Base-by-base conservation (phyloP, 1,140 invertebrate genomes). In the silkworm (Bombyx mori) region DNA sequence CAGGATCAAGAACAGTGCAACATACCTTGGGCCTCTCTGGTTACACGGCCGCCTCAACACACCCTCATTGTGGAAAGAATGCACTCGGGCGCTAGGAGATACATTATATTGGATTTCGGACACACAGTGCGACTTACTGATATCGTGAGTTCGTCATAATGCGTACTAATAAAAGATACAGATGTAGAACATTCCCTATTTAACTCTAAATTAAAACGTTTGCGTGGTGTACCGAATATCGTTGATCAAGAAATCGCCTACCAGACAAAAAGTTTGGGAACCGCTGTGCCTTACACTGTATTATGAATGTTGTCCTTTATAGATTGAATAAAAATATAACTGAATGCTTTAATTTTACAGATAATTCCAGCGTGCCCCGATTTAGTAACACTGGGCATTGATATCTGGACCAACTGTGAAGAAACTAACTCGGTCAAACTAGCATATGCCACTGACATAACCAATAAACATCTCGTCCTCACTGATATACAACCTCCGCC, bases 41-140 rank as follows among this genome's bases (percentile, higher is more conserved):
- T 96, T 49, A 89, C 90, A 48, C 92, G 93, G 56, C 93, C 94
- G 26, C 92, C 94, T 22, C 94, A 95, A 59, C 94, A 96, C 71
- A 94, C 94, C 65, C 90, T 97, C 52, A 93, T 97, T n/a, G 95
- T 98, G 49, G 96, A 98, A 77, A 90, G 96, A 62, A 97, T 98
- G 94, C 95, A 97, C 86, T 96, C 95, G 22, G 95, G 93, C 66
- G 95, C 95, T 46, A 85, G 93, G 10, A 89, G 96, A 60, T 97
- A 96, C 88, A 95, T 98, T 50, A 94, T 96, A 8, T 87, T 98
- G 9, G 96, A 98, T 86, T 97, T 98, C 85, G 96, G 96, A 22
- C 91, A 93, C 61, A 92, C 94, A 2, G 88, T 97, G 50, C 82
- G 96, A 1, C 89, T 98, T 6, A 98, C 96, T 1, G 97, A 98